Base-by-base conservation (phyloP, 1,140 invertebrate species). In the Oedothorax gibbosus region DNA sequence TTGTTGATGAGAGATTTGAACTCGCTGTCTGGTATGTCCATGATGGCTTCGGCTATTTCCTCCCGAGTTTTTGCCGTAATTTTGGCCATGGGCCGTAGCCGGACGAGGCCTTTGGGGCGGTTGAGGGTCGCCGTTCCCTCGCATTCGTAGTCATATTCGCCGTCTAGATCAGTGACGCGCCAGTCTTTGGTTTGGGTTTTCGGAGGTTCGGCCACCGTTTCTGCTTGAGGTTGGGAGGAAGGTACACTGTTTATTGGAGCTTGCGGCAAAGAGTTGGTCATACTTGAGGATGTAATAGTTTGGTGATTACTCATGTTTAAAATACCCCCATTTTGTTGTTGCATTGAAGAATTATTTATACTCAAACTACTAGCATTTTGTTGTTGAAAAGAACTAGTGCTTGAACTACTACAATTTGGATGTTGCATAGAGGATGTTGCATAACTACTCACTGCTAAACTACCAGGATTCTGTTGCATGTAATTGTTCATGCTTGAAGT, bases 11-110 rank as follows among this genome's bases (percentile, higher is more conserved):
- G 73, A 9, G 73, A 78, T 64, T 85, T 85, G 56, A 85, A 85
- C 64, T 85, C 83, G 53, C 57, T 77, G 53, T 85, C 83, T 15
- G 83, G 83, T 69, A 85, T 85, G 66, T 85, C 83, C 75, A 85
- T 77, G 53, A 85, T 85, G 21, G 75, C 83, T 71, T 85, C 83
- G n/a, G 83, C 75, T 21, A 85, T 83, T 51, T 83, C 72, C 79
- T 86, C 69, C n/a, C 87, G 57, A 10, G 85, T 85, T 83, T 86
- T 88, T 12, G 87, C 87, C 10, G 76, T 62, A 11, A 96, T 95
- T 91, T 96, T 96, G 0, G 96, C 95, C 18, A 97, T 93, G 18
- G 95, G 95, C 80, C 95, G 91, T 10, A 94, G 94, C 88, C 95
- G 93, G 21, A 95, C 94, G 2, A 95, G 91, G 50, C 89, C 88